Percentiles rank a stretch among this genome's conserved stretches.
Evolutionary conservation across 2,797 vertebrate species (phyloP).

Genomic region (Gymnopithys bicolor): DNA sequence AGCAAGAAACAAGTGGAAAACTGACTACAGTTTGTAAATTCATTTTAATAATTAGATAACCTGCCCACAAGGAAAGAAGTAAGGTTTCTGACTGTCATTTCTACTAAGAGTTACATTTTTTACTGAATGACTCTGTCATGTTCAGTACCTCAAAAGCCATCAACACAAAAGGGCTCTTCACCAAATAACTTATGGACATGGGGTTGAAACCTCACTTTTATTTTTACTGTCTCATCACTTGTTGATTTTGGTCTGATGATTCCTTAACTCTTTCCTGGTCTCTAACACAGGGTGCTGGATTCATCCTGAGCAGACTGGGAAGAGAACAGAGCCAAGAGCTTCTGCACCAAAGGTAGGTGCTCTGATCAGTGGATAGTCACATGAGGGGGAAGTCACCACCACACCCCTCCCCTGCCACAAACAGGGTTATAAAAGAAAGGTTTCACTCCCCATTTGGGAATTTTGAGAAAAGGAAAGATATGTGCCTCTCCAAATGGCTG

Average conservation of each 20-base stretch:
- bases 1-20: not conserved
- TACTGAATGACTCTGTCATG: not conserved
- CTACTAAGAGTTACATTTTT: not conserved
- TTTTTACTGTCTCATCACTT: not conserved
- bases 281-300: not conserved
- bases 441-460: not conserved
- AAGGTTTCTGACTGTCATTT: not conserved
- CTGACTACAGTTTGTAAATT: not conserved
- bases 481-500: not conserved
- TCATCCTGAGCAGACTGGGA: not conserved
- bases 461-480: not conserved
- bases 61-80: not conserved
- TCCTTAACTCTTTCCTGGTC: not conserved
- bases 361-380: not conserved
- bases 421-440: not conserved
- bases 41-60: not conserved
- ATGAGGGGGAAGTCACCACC: not conserved
- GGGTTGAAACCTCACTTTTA: not conserved
- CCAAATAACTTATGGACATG: not conserved
- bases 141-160: not conserved
- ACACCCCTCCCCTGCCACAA: not conserved
- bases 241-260: not conserved
- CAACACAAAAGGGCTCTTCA: not conserved
- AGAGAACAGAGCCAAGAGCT: not conserved
- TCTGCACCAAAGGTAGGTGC: accelerated